A percentile compares a stretch with the other conserved stretches of the same genome.
Conservation (phyloP, 2,797 vertebrate species). For the Xiphophorus birchmanni region DNA sequence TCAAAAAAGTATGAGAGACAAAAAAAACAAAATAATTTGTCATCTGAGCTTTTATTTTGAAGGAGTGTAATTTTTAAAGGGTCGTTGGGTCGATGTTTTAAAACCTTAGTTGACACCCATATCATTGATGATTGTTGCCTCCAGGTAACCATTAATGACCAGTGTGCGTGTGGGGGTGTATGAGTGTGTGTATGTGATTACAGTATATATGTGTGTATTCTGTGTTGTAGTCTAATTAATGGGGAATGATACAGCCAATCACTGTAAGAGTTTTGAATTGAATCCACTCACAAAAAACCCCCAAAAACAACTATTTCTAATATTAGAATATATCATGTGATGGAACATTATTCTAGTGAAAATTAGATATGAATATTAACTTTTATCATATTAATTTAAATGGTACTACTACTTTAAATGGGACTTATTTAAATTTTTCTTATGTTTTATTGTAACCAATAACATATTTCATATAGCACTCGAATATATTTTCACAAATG, state of each 20-base stretch:
- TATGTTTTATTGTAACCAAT: background rate
- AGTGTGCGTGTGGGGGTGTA: slow-evolving; percentile 50
- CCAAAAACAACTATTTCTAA: background rate
- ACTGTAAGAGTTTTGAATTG: slow-evolving; percentile 33
- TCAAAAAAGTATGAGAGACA: background rate
- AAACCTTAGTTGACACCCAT: slow-evolving; percentile 72
- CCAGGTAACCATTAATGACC: slow-evolving; percentile 85
- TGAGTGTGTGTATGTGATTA: slow-evolving; percentile 46
- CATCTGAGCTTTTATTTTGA: slow-evolving; percentile 76
- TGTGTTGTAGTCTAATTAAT: slow-evolving; percentile 85
- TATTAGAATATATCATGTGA: slow-evolving; percentile 1
- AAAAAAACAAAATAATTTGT: slow-evolving; percentile 60
- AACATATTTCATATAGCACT: background rate
- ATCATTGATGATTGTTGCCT: slow-evolving; percentile 84
- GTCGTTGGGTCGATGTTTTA: slow-evolving; percentile 71
- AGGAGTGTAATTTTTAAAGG: slow-evolving; percentile 54
- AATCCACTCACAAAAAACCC: slow-evolving; percentile 2
- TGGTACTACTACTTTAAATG: background rate
- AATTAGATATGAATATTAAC: background rate
- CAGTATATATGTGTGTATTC: slow-evolving; percentile 64
- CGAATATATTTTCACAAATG: background rate
- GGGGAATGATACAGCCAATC: slow-evolving; percentile 87
- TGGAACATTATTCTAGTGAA: slow-evolving; percentile 1
- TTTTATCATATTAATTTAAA: slow-evolving; percentile 11
- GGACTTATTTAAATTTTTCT: background rate